Conservation (phyloP, 2,113 vertebrate genomes). For the Siphamia tubifer region DNA sequence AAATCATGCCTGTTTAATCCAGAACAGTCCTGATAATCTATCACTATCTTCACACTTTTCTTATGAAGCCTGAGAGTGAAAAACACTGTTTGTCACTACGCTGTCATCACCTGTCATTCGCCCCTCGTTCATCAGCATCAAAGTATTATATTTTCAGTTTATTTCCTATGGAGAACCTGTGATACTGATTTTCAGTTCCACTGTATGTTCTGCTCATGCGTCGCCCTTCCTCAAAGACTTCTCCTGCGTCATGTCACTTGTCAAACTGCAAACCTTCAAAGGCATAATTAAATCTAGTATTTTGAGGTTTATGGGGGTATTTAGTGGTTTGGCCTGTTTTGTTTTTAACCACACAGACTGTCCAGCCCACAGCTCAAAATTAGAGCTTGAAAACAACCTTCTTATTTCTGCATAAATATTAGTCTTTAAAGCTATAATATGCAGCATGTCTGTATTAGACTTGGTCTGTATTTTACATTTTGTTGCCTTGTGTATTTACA, state of each 20-base stretch:
- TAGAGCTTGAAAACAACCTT: conserved; percentile 10
- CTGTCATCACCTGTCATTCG: conserved; percentile 3
- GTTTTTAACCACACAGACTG: conserved; percentile 19
- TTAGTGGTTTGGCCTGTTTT: conserved; percentile 47
- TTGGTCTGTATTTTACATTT: too few species aligned
- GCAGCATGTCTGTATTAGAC: too few species aligned
- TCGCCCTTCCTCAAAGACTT: conserved; percentile 17
- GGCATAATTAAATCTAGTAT: conserved; percentile 39
- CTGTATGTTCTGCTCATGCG: not conserved
- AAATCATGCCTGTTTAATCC: conserved; percentile 9
- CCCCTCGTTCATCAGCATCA: not conserved
- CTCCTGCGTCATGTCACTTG: conserved; percentile 62
- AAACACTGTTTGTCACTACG: conserved; percentile 7
- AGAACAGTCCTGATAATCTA: conserved; percentile 12
- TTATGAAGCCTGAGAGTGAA: not conserved
- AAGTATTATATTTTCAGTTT: conserved; percentile 6
- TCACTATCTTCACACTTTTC: conserved; percentile 11
- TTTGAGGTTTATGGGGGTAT: conserved; percentile 38
- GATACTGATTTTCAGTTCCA: not conserved
- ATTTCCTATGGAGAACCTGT: conserved; percentile 23
- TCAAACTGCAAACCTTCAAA: conserved; percentile 56
- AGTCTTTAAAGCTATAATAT: not conserved
- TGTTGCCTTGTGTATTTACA: too few species aligned
- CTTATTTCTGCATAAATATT: not conserved
- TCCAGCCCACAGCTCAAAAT: conserved; percentile 4